Conservation (phyloP, 2,888 invertebrate genomes). For the Cryptops parisi region DNA sequence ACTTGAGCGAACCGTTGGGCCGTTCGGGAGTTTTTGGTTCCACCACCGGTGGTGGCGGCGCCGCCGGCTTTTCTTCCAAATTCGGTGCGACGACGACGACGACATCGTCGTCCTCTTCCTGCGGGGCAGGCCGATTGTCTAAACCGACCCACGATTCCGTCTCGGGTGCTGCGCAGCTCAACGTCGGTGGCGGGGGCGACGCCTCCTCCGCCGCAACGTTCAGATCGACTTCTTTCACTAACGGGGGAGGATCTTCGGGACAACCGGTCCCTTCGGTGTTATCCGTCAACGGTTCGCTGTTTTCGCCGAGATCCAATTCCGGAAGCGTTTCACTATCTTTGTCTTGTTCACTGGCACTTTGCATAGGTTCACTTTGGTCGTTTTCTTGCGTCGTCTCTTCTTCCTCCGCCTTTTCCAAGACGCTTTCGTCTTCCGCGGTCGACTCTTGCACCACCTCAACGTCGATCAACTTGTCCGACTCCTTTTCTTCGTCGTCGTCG, state of each 20-base stretch:
- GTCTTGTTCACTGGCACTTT: neutral
- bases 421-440: neutral
- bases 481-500: constrained; percentile 2
- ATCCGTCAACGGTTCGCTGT: neutral
- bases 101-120: neutral
- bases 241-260: neutral
- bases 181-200: neutral
- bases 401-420: neutral
- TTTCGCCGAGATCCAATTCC: neutral
- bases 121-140: neutral
- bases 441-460: neutral
- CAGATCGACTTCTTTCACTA: neutral
- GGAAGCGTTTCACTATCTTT: neutral
- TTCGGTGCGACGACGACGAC: neutral
- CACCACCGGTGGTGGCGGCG: neutral
- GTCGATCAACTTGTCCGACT: neutral
- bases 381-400: neutral
- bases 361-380: neutral
- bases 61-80: neutral
- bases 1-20: constrained; percentile 39
- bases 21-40: neutral
- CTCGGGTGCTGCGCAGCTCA: neutral
- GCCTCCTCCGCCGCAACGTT: neutral
- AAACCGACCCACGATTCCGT: neutral
- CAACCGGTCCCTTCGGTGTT: neutral